A percentile compares a stretch with the other conserved stretches of the same genome.
These are phyloP conservation scores for Helicoverpa zea DNA, from an alignment of 1,140 invertebrate species.

Conservation along the genomic window DNA sequence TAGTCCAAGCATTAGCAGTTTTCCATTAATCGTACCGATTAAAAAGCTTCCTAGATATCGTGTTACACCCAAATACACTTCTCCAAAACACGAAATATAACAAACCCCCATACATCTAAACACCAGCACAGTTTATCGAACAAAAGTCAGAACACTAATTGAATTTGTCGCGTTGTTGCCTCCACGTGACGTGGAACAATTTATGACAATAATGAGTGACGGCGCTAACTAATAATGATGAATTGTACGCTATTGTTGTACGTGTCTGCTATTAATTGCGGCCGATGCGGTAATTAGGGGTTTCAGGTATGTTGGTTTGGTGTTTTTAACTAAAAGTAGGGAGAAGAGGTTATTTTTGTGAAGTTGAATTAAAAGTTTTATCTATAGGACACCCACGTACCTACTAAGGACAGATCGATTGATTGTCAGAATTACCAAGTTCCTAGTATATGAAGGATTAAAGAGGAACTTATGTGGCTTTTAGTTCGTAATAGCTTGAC, in stretches of 20 bases:
- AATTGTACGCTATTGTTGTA: constrained; percentile 25
- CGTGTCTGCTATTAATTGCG: background rate
- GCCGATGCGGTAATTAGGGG: background rate
- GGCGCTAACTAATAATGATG: constrained; percentile 35
- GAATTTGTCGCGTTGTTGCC: constrained; percentile 28
- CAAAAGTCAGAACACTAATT: constrained; percentile 18
- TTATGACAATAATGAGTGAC: constrained; percentile 46
- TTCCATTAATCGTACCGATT: no score
- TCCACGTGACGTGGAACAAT: constrained; percentile 14
- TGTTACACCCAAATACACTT: background rate
- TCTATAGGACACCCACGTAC: no score
- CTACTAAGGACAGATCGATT: no score
- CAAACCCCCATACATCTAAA: background rate
- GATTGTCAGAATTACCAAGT: no score
- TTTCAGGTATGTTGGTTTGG: background rate
- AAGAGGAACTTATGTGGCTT: no score
- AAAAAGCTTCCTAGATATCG: no score
- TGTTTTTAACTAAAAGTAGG: background rate
- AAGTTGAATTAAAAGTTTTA: no score
- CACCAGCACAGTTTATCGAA: background rate
- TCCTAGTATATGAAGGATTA: no score
- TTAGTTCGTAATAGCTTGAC: no score
- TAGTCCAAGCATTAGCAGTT: no score
- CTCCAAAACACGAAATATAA: background rate
- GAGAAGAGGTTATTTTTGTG: no score